Evolutionary conservation across 2,888 invertebrate species (phyloP).

Genomic region (Anthophora plumipes): DNA sequence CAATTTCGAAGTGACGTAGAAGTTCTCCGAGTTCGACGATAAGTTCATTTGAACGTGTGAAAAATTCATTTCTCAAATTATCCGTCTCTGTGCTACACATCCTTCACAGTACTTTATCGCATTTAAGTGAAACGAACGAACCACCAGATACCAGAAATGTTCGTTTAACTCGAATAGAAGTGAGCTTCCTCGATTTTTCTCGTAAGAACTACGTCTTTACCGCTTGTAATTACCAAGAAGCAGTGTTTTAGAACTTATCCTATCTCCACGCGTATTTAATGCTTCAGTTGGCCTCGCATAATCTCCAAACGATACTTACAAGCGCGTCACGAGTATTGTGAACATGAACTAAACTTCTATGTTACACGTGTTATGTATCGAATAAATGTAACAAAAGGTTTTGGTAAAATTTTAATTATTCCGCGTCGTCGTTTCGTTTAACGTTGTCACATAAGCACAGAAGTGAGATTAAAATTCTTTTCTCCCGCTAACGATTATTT

Average conservation of each 20-base stretch:
- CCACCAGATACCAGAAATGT: not conserved
- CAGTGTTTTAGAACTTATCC: not conserved
- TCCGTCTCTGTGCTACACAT: no score
- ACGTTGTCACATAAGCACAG: no score
- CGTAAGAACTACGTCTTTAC: not conserved
- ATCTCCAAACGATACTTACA: not conserved
- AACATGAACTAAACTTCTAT: not conserved
- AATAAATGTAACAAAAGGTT: not conserved
- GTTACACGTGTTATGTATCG: not conserved
- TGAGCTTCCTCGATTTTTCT: no score
- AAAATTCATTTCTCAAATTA: not conserved
- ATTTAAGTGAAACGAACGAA: not conserved
- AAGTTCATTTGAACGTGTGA: not conserved
- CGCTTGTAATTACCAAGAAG: slow-evolving; percentile 14
- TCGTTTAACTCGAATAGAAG: not conserved
- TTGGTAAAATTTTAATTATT: not conserved
- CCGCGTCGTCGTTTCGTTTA: not conserved
- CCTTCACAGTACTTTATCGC: not conserved
- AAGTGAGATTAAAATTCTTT: no score
- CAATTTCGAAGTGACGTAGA: not conserved
- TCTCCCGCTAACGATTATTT: no score
- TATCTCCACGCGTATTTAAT: not conserved
- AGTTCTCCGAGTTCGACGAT: not conserved
- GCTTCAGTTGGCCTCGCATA: slow-evolving; percentile 1
- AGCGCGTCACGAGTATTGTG: not conserved